Percentiles rank a stretch among this genome's conserved stretches.
phyloP scores from a whole-genome alignment of 1,140 invertebrate genomes.

The Bombus consobrinus region DNA sequence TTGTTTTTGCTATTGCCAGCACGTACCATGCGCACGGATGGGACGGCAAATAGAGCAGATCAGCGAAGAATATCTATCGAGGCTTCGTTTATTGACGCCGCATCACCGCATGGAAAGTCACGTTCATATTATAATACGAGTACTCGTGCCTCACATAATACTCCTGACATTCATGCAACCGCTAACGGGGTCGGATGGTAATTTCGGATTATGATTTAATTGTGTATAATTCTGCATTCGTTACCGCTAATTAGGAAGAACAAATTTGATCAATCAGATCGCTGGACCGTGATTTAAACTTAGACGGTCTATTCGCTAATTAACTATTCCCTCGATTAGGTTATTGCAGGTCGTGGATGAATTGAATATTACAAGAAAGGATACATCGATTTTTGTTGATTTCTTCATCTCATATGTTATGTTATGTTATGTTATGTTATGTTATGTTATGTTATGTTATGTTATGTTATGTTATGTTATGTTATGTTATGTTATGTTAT shows the following conservation, averaged over 20 bases:
- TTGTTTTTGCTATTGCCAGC: constrained; percentile 24
- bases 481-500: too few relatives aligned
- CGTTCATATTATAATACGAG: constrained; percentile 24
- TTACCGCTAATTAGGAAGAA: constrained; percentile 1
- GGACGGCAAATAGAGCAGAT: constrained; percentile 48
- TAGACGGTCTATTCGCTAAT: too few relatives aligned
- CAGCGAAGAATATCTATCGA: constrained; percentile 41
- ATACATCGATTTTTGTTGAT: too few relatives aligned
- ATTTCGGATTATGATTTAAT: constrained; percentile 7
- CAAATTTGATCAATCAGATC: not conserved
- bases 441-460: too few relatives aligned
- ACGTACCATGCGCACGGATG: constrained; percentile 14
- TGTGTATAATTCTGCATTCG: not conserved
- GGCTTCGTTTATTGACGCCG: constrained; percentile 33
- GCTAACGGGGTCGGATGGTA: not conserved
- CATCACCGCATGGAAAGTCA: constrained; percentile 17
- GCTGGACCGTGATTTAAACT: not conserved
- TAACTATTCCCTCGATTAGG: not conserved
- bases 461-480: too few relatives aligned
- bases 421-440: too few relatives aligned
- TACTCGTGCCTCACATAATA: not conserved
- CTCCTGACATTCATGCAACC: not conserved
- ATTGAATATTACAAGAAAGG: not conserved
- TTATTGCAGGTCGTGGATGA: not conserved
- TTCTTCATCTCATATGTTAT: too few relatives aligned